Base-by-base conservation (phyloP, 2,797 vertebrate species). In the Sternarchorhynchus goeldii region DNA sequence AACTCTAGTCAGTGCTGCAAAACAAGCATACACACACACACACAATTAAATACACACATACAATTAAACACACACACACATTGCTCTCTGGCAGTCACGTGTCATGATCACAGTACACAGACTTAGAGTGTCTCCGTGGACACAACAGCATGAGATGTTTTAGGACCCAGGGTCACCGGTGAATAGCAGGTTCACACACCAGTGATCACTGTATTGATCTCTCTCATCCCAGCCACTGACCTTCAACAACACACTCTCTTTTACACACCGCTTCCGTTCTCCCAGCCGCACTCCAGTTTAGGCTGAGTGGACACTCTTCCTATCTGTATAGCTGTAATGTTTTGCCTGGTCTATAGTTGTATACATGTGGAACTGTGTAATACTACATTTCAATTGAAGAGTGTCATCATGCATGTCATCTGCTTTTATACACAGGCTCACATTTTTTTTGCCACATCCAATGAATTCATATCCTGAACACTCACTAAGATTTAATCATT, bases 141-240 rank as follows among this genome's bases (percentile, higher is more conserved):
- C 6, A 41, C 57, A 25, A 79, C 72, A 56, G 73, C 36, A 75
- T 75, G 66, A 79, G 68, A 78, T 2, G 65, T 83, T 76, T 68
- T 57, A 76, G 80, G 79, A 85, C 67, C 58, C 57, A 39, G 60
- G 75, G 84, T 86, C 84, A 82, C 73, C 18, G 68, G 57, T 80
- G 81, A 81, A 77, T 83, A 81, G 76, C 82, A 67, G 79, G 83
- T 82, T 83, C 81, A 83, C 83, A 83, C 82, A 65, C 57, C 81
- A 81, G 74, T 76, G 79, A 81, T 81, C 76, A 84, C 81, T 81
- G 83, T 68, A 84, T 83, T 68, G 84, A 87, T 84, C 75, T 74
- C 57, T 72, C 67, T 60, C 63, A 62, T 67, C 45, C 3, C 53
- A 62, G 21, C 66, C 66, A 63, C 59, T 82, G 73, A 79, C 82